Evolutionary conservation across 2,113 vertebrate genomes (phyloP).

Genomic region (Gallinago undulata): DNA sequence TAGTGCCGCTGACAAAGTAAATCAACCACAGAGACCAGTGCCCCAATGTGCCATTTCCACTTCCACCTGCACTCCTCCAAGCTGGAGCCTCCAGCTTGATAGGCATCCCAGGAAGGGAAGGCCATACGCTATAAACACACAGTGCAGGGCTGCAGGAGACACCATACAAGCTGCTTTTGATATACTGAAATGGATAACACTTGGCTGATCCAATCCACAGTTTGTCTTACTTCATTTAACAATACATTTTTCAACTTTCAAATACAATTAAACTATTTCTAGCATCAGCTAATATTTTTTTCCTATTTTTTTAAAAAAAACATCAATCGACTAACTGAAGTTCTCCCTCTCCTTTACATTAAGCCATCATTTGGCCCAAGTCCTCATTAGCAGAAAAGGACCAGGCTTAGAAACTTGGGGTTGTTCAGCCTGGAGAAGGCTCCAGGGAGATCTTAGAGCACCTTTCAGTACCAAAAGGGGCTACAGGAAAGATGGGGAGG

Average conservation of each 20-base stretch:
- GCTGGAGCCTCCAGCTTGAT: neutral
- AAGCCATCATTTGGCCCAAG: neutral
- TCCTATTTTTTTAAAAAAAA: neutral
- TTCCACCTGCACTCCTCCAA: neutral
- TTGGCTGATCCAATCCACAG: neutral
- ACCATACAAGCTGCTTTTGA: neutral
- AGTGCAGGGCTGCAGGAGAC: neutral
- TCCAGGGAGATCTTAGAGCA: neutral
- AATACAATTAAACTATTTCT: neutral
- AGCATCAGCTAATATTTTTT: neutral
- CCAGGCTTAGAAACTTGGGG: neutral
- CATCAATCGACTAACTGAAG: neutral
- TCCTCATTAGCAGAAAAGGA: neutral
- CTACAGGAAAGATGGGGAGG: neutral
- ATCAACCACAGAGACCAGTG: neutral
- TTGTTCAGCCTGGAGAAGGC: neutral
- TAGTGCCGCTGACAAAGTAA: neutral
- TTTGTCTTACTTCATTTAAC: neutral
- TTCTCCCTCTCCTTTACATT: neutral
- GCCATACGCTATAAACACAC: neutral
- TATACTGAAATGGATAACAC: neutral
- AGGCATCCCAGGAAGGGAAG: neutral
- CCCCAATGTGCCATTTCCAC: accelerated
- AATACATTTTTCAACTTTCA: neutral
- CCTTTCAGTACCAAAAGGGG: neutral